Percentiles rank a stretch among this genome's conserved stretches.
Conservation (phyloP, 2,888 invertebrate genomes). For the Polymixis flavicincta region DNA sequence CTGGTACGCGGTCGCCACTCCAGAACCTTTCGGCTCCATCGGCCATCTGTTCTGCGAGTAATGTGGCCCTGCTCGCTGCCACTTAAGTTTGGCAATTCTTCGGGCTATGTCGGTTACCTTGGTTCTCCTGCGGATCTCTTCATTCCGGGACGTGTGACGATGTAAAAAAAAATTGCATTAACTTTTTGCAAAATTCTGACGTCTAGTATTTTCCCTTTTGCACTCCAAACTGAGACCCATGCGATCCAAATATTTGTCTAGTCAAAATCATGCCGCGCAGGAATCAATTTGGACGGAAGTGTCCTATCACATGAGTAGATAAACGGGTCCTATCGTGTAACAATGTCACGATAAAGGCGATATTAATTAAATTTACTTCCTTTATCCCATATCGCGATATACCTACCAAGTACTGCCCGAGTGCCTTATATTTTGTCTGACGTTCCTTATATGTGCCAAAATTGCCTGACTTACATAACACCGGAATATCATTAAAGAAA, state of each 20-base stretch:
- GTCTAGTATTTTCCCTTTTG: background rate
- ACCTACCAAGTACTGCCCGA: background rate
- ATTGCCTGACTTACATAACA: background rate
- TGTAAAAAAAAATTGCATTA: background rate
- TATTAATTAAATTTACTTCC: background rate
- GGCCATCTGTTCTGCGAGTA: no score
- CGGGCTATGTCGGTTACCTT: no score
- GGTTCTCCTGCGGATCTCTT: no score
- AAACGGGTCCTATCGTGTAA: background rate
- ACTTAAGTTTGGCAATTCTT: no score
- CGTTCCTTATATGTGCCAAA: background rate
- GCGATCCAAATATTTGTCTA: background rate
- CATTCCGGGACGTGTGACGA: no score
- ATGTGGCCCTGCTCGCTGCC: no score
- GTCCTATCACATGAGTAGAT: no score
- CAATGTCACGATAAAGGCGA: background rate
- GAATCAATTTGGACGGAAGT: background rate
- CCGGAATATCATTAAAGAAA: background rate
- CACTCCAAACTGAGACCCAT: background rate
- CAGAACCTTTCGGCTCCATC: no score
- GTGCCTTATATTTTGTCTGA: no score
- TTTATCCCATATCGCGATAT: background rate
- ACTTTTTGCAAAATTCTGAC: no score
- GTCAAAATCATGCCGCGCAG: background rate
- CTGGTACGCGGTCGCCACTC: no score